These are phyloP conservation scores for Amblyraja radiata DNA, from an alignment of 2,797 vertebrate species.

Conservation along the genomic window DNA sequence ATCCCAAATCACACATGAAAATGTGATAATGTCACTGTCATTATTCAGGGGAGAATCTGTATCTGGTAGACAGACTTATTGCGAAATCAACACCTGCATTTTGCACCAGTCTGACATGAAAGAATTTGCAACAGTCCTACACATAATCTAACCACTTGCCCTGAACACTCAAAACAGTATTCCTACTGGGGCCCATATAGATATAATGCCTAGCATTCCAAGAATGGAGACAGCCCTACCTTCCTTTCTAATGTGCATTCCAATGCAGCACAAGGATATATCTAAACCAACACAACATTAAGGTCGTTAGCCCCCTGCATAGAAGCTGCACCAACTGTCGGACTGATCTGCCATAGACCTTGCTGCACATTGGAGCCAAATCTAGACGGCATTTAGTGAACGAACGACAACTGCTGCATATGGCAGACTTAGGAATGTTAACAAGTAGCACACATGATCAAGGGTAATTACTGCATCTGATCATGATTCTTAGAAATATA, in stretches of 20 bases:
- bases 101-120: not conserved
- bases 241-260: not conserved
- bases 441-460: not conserved
- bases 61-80: not conserved
- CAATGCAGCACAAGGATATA: not conserved
- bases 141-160: not conserved
- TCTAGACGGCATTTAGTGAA: not conserved
- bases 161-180: not conserved
- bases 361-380: not conserved
- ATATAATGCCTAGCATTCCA: not conserved
- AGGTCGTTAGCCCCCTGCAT: not conserved
- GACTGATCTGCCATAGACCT: not conserved
- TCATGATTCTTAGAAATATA: not conserved
- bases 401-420: not conserved
- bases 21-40: not conserved
- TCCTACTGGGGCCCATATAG: not conserved
- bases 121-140: not conserved
- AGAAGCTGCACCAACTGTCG: slow-evolving; percentile 2
- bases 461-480: not conserved
- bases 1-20: not conserved
- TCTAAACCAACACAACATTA: not conserved
- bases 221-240: not conserved
- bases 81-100: not conserved
- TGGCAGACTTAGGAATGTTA: not conserved
- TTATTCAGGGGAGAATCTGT: not conserved